Evolutionary conservation across 2,113 vertebrate genomes (phyloP), one percentile per base, ranked within the genome.

Genomic region (Apodemus sylvaticus): DNA sequence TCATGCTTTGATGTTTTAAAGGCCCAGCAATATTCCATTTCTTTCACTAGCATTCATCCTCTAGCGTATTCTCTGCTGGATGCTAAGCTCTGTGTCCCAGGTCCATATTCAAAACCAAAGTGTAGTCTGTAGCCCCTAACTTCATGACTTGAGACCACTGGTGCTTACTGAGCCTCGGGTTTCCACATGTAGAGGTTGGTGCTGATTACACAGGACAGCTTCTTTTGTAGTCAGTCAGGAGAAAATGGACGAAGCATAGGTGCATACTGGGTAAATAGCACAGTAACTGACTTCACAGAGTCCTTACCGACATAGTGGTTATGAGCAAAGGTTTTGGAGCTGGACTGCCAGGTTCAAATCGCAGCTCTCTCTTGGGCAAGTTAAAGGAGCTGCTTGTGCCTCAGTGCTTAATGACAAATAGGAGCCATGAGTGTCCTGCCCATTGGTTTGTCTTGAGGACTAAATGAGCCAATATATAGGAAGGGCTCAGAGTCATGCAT

Each of bases 1-100:
- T n/a, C 19, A 89, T 62, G 14, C 24, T 93, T 92, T 97, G 82
- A 19, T 91, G 0, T 85, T 96, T 97, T 77, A 42, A 96, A 88
- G 7, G 16, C 20, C 6, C 17, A 73, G 29, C 17, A 31, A 1
- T 7, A 22, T 14, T 85, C 3, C 34, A 13, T 26, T 39, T n/a
- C 26, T 42, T 76, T 91, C 31, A 34, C 73, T 45, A 26, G 14
- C 12, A 3, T 86, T 64, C 19, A 0, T 58, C n/a, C 1, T 13
- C 14, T 58, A 42, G 58, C 39, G 29, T 14, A 1, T 68, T 81
- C 16, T 24, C 22, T 22, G 1, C 95, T 86, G 88, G 87, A 70
- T 64, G 19, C 12, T 31, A 87, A 26, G 58, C 89, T 93, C 83
- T 1, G 24, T 14, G 24, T 71, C 94, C 62, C 19, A 89, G 85